Base-by-base conservation (phyloP, 2,113 vertebrate genomes). In the Larimichthys crocea region DNA sequence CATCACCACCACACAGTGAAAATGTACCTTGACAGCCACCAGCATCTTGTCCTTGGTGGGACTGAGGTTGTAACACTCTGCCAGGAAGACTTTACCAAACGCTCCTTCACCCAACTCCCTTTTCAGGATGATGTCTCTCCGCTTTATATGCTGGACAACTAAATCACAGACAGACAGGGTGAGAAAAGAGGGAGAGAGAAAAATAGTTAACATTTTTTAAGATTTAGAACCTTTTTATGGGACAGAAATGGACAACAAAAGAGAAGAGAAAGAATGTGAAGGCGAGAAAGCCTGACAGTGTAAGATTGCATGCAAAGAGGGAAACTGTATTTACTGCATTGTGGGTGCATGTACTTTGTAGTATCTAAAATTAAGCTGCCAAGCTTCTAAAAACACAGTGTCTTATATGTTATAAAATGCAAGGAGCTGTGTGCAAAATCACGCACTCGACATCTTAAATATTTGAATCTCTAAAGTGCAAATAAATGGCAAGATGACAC, bases 81-180 rank as follows among this genome's bases (percentile, higher is more conserved):
- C 98, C 92, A 99, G 94, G 94, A 99, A 99, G 79, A 99, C 98
- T 93, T 99, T 99, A 5, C 98, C 98, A n/a, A 99, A 99, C 48
- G 98, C 97, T 80, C 98, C 98, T 91, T 99, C 98, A 0, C 98
- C 98, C 89, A 99, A 93, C 87, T 99, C 98, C 73, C 98, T 95
- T 93, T 99, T 99, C 95, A 99, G 91, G 90, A 99, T 96, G 91
- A 99, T 99, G 95, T 99, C 98, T 90, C 97, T 95, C 76, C 97
- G 95, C 94, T 99, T 99, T 87, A 99, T 98, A 78, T 99, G 97
- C 92, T 99, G 98, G 59, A 99, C 98, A 65, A 98, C 98, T 99
- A 93, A 60, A 92, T 81, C 60, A 68, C 42, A 63, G 3, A 74
- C 12, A 73, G 69, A 52, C 24, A 73, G 53, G 46, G 56, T 49